phyloP scores from a whole-genome alignment of 2,113 vertebrate genomes.

The Polypterus senegalus region DNA sequence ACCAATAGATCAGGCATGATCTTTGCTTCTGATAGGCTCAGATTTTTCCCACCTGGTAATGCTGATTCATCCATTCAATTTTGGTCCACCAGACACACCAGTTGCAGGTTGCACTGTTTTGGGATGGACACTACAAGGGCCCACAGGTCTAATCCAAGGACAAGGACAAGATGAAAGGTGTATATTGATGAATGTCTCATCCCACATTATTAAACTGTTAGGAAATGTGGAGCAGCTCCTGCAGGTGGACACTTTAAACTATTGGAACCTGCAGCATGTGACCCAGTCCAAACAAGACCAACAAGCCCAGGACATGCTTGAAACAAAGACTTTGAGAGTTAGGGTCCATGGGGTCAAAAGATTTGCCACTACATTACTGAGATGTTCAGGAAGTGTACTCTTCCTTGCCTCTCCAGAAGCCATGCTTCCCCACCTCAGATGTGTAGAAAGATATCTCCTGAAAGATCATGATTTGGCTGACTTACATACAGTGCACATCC shows the following conservation, averaged over 20 bases:
- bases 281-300: constrained; percentile 11
- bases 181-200: neutral
- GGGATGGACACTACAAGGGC: constrained; percentile 8
- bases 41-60: constrained; percentile 11
- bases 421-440: constrained; percentile 1
- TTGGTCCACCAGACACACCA: constrained; percentile 7
- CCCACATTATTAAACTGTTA: neutral
- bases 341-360: neutral
- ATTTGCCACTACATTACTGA: constrained; percentile 11
- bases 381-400: neutral
- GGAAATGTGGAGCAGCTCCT: constrained; percentile 9
- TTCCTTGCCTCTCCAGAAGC: constrained; percentile 2
- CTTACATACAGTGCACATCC: constrained; percentile 3
- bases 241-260: constrained; percentile 9
- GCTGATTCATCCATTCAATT: neutral
- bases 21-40: constrained; percentile 6
- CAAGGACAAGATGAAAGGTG: neutral
- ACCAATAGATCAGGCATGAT: neutral
- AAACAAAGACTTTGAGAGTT: neutral
- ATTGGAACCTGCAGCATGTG: neutral
- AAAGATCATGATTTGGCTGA: neutral
- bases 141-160: neutral
- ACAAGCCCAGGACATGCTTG: neutral
- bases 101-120: constrained; percentile 7
- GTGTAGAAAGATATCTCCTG: constrained; percentile 5